Evolutionary conservation across 2,113 vertebrate genomes (phyloP).

Genomic region (rat (Rattus norvegicus)): DNA sequence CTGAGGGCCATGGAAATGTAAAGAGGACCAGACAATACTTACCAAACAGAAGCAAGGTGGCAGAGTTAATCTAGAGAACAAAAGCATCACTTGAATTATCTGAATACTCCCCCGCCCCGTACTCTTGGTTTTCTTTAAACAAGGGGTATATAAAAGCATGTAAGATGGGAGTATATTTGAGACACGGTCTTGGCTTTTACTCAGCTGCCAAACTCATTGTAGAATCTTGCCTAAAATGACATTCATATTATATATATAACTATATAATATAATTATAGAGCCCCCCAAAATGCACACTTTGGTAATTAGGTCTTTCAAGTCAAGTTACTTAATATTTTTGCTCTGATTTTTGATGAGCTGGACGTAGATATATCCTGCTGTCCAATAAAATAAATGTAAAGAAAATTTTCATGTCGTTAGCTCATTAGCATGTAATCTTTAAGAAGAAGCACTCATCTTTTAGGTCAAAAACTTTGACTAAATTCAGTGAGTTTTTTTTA

Average conservation of each 20-base stretch:
- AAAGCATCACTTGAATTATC: slow-evolving; percentile 8
- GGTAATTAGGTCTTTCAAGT: slow-evolving; percentile 6
- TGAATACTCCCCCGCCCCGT: background rate
- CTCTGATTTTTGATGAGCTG: slow-evolving; percentile 48
- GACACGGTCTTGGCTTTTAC: background rate
- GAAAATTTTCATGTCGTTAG: background rate
- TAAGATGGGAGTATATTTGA: slow-evolving; percentile 16
- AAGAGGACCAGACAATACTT: background rate
- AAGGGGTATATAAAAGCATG: background rate
- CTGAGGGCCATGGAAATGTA: background rate
- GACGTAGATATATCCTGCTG: slow-evolving; percentile 7
- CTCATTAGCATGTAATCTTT: background rate
- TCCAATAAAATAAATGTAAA: slow-evolving; percentile 27
- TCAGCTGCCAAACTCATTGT: background rate
- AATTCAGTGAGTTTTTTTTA: slow-evolving; percentile 40
- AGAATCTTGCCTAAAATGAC: background rate
- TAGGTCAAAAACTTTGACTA: slow-evolving; percentile 47
- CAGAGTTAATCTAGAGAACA: background rate
- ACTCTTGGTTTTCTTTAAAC: slow-evolving; percentile 47
- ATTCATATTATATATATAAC: background rate
- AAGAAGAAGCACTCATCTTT: slow-evolving; percentile 35
- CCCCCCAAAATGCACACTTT: background rate
- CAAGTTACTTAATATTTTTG: slow-evolving; percentile 29
- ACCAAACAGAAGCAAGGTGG: background rate
- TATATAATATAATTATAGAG: background rate